Evolutionary conservation across 2,888 invertebrate genomes (phyloP), one percentile per base, ranked within the genome.

Genomic region (Emmelina monodactyla): DNA sequence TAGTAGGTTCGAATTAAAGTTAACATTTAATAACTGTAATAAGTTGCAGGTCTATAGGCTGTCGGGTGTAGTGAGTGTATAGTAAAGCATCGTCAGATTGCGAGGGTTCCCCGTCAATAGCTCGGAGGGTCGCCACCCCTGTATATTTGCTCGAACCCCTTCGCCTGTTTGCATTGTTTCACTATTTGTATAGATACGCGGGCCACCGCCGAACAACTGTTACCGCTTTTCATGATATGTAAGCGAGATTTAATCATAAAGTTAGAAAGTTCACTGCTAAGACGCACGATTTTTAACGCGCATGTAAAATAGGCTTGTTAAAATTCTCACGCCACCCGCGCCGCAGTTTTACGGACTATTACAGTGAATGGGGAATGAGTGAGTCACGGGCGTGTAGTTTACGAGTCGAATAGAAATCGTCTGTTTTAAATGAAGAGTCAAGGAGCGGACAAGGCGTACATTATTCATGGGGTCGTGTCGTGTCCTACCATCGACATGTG

Each of bases 321-420:
- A 67, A 61, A 76, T 76, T 75, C 78, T 57, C 54, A 57, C 57
- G 53, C 49, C 57, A 63, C 53, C 42, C 51, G 49, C 45, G 60
- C 62, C 71, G 73, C 71, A 75, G 71, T 76, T 76, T 73, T 75
- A 72, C 70, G 63, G 63, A 61, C 67, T 67, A 72, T 70, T 72
- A 71, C 64, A 57, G 62, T 62, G 78, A 78, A 78, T 78, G 65
- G 62, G 62, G 65, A 76, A 70, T 66, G 73, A 75, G 67, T 76
- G 75, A 78, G 62, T 76, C 76, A 76, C 68, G 66, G 63, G 66
- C 71, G 65, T 65, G 66, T 64, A 65, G 66, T 66, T 71, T 69
- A 73, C 68, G 72, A 64, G 60, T 63, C 59, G 76, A 76, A 79
- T 78, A 76, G 76, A 75, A 78, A 78, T 75, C 70, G 72, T 67